These are phyloP conservation scores for Trisateles emortualis DNA, from an alignment of 2,888 invertebrate genomes.

Conservation along the genomic window DNA sequence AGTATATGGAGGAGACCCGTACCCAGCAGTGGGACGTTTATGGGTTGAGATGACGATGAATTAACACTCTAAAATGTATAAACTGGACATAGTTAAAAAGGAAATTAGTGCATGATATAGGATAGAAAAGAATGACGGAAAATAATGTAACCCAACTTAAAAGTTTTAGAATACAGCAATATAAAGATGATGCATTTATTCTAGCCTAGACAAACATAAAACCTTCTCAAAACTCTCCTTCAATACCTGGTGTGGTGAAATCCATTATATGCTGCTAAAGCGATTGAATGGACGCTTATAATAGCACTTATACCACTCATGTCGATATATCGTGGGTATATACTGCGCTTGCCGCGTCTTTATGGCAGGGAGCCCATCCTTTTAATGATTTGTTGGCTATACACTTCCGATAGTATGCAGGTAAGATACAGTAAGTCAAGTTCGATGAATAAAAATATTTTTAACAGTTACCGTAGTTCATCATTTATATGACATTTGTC, in stretches of 20 bases:
- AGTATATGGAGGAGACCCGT: too few species aligned
- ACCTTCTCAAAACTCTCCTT: neutral
- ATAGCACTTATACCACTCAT: neutral
- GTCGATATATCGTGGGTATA: conserved; percentile 18
- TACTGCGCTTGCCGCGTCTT: conserved; percentile 19
- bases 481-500: too few species aligned
- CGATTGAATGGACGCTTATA: neutral
- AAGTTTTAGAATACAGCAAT: too few species aligned
- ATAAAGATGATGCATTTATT: too few species aligned
- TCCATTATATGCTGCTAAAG: neutral
- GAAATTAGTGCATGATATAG: too few species aligned
- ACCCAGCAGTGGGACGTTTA: too few species aligned
- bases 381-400: conserved; percentile 30
- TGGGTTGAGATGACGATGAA: too few species aligned
- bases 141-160: too few species aligned
- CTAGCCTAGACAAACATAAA: neutral
- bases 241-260: neutral
- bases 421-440: neutral
- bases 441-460: neutral
- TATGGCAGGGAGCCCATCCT: conserved; percentile 18
- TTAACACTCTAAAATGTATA: too few species aligned
- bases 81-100: too few species aligned
- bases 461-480: too few species aligned
- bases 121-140: too few species aligned
- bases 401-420: neutral